Evolutionary conservation across 2,888 invertebrate species (phyloP).

Genomic region (Calliphora vomitoria): DNA sequence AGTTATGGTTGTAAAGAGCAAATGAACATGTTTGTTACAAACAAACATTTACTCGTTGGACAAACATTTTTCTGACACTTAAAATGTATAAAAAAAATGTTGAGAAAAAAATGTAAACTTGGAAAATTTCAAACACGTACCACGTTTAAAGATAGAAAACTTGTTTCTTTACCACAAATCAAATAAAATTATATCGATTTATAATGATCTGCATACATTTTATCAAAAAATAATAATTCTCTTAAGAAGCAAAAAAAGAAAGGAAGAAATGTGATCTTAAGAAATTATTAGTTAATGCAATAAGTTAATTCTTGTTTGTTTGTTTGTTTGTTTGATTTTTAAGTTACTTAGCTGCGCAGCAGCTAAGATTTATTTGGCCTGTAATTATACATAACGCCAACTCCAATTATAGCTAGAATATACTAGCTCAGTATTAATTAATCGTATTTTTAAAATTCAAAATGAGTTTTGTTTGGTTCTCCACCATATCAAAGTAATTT

Average conservation of each 20-base stretch:
- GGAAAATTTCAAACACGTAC: constrained; percentile 26
- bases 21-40: constrained; percentile 48
- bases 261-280: constrained; percentile 10
- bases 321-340: too few species aligned
- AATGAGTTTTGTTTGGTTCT: too few species aligned
- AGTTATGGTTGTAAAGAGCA: constrained; percentile 29
- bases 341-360: too few species aligned
- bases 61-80: constrained; percentile 58
- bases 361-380: too few species aligned
- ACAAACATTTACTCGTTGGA: constrained; percentile 5
- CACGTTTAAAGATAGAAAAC: constrained; percentile 47
- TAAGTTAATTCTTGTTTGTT: constrained; percentile 5
- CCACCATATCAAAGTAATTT: too few species aligned
- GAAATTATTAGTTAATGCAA: constrained; percentile 24
- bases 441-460: too few species aligned
- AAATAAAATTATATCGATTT: constrained; percentile 62
- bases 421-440: too few species aligned
- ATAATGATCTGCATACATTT: constrained; percentile 59
- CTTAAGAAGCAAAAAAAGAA: constrained; percentile 11
- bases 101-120: constrained; percentile 32
- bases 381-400: too few species aligned
- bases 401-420: too few species aligned
- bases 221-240: constrained; percentile 50
- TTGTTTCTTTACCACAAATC: constrained; percentile 56
- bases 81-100: constrained; percentile 14